Evolutionary conservation across 2,888 invertebrate genomes (phyloP).

Genomic region (Pharmacophagus antenor): DNA sequence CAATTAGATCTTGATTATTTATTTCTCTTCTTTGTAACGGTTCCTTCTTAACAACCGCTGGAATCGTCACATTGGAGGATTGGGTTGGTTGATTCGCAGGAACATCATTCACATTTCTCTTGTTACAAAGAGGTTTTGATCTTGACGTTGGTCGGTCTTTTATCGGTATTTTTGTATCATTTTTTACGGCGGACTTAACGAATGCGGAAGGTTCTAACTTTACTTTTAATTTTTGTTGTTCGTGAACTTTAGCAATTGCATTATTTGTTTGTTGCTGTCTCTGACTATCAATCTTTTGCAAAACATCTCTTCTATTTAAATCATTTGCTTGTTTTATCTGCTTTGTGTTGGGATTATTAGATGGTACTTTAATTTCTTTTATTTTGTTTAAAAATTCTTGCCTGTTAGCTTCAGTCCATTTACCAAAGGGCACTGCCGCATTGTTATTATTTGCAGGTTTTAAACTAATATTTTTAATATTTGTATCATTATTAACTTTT

Average conservation of each 20-base stretch:
- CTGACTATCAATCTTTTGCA: slow-evolving; percentile 71
- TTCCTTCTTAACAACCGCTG: slow-evolving; percentile 41
- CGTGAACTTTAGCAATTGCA: slow-evolving; percentile 54
- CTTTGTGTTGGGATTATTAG: slow-evolving; percentile 56
- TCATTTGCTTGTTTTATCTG: slow-evolving; percentile 73
- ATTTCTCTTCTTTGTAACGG: slow-evolving; percentile 50
- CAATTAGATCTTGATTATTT: slow-evolving; percentile 66
- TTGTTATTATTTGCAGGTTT: slow-evolving; percentile 58
- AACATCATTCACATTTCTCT: slow-evolving; percentile 38
- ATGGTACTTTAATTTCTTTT: slow-evolving; percentile 60
- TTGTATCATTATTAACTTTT: slow-evolving; percentile 27
- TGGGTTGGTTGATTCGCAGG: slow-evolving; percentile 32
- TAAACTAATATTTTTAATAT: slow-evolving; percentile 33
- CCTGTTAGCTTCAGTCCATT: slow-evolving; percentile 73
- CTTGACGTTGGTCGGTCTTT: slow-evolving; percentile 29
- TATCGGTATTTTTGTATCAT: slow-evolving; percentile 20
- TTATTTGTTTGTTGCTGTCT: slow-evolving; percentile 52
- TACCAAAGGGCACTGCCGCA: slow-evolving; percentile 68
- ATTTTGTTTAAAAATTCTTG: slow-evolving; percentile 72
- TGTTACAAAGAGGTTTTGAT: slow-evolving; percentile 41
- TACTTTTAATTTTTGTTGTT: slow-evolving; percentile 46
- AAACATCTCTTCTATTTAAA: slow-evolving; percentile 69
- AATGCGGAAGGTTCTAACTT: slow-evolving; percentile 59
- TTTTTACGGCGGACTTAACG: slow-evolving; percentile 39
- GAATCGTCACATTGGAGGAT: slow-evolving; percentile 15